Evolutionary conservation across 2,797 vertebrate genomes (phyloP).

Genomic region (Okamejei kenojei): DNA sequence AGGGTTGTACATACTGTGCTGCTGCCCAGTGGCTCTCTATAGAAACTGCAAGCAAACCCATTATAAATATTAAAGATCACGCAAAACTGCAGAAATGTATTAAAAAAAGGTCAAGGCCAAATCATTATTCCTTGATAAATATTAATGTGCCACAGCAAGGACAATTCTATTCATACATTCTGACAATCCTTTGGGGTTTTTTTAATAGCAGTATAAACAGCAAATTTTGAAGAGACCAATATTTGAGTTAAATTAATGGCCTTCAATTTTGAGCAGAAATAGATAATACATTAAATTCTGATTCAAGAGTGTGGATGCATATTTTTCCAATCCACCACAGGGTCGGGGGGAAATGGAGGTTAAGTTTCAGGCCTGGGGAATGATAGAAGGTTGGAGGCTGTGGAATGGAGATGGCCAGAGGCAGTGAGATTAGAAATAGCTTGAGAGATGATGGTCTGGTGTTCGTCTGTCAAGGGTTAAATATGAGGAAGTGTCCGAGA

Average conservation of each 20-base stretch:
- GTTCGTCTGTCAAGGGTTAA: too few relatives aligned
- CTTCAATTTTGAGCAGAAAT: background rate
- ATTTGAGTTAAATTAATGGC: background rate
- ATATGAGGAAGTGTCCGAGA: too few relatives aligned
- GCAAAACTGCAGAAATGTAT: background rate
- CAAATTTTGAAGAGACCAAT: background rate
- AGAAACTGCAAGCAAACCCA: background rate
- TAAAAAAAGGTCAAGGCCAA: background rate
- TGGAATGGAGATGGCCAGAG: too few relatives aligned
- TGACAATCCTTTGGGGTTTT: background rate
- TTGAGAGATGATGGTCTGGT: too few relatives aligned
- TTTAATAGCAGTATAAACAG: background rate
- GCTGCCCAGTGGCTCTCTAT: background rate
- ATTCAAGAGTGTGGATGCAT: background rate
- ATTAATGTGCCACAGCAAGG: background rate
- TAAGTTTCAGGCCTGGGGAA: too few relatives aligned
- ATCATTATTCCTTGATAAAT: background rate
- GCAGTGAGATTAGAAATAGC: too few relatives aligned
- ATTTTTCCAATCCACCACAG: background rate
- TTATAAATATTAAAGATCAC: background rate
- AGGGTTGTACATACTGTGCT: background rate
- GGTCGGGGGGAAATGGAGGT: too few relatives aligned
- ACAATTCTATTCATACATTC: background rate
- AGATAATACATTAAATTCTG: background rate
- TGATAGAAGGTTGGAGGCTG: too few relatives aligned